Conservation (phyloP, 2,113 vertebrate genomes). For the Herpailurus yagouaroundi region DNA sequence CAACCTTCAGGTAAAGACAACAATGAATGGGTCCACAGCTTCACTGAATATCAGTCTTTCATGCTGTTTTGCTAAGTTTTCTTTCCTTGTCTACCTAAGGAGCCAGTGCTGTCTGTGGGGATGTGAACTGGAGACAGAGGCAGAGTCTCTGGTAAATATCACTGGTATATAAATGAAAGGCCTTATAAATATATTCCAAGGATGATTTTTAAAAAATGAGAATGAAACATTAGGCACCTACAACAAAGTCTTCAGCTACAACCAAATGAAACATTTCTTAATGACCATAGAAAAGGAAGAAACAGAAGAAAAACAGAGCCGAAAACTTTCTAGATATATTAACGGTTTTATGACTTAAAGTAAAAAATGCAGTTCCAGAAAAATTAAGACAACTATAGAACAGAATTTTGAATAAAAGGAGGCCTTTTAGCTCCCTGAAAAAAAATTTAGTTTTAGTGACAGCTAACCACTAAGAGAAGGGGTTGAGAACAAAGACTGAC, state of each 20-base stretch:
- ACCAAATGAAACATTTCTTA: not conserved
- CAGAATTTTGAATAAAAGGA: not conserved
- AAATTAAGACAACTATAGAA: constrained; percentile 12
- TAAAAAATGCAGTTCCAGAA: not conserved
- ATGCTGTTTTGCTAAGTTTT: not conserved
- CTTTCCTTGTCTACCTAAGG: not conserved
- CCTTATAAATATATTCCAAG: not conserved
- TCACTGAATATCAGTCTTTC: not conserved
- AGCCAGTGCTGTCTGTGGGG: not conserved
- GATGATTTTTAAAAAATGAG: not conserved
- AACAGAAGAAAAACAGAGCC: not conserved
- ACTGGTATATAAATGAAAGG: not conserved
- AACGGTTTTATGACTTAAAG: not conserved
- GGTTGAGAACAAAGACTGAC: not conserved
- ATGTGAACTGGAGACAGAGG: not conserved
- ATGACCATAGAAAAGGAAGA: not conserved
- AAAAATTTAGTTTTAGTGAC: not conserved
- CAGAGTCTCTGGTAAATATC: not conserved
- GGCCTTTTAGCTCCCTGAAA: not conserved
- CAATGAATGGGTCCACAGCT: not conserved
- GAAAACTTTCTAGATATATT: not conserved
- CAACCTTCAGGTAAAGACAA: not conserved
- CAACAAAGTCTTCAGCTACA: not conserved
- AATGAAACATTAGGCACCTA: not conserved
- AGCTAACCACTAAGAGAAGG: not conserved